A percentile compares a stretch with the other conserved stretches of the same genome.
Evolutionary conservation across 2,113 vertebrate genomes (phyloP).

Genomic region (Lasiurus cinereus): DNA sequence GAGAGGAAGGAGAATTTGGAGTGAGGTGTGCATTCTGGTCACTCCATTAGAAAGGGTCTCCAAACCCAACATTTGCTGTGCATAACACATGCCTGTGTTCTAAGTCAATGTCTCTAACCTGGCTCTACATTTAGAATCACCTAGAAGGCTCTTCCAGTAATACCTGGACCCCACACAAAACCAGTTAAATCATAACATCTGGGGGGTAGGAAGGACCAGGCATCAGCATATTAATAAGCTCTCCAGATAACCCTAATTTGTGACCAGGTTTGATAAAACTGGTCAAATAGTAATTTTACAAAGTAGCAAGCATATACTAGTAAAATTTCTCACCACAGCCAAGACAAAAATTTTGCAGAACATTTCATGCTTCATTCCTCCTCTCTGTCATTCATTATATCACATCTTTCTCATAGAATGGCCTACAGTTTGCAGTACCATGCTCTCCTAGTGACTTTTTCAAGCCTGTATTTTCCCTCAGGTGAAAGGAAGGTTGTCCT

Average conservation of each 20-base stretch:
- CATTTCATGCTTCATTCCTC: neutral
- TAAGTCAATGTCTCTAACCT: neutral
- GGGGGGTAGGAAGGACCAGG: neutral
- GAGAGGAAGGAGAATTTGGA: neutral
- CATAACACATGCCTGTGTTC: neutral
- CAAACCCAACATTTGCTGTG: neutral
- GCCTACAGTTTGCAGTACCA: neutral
- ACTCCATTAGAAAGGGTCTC: neutral
- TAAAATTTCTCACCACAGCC: neutral
- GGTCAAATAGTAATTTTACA: neutral
- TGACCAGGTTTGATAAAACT: neutral
- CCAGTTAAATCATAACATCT: neutral
- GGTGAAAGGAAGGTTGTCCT: neutral
- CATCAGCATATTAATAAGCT: neutral
- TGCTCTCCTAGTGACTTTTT: neutral
- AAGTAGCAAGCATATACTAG: neutral
- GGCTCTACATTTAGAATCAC: neutral
- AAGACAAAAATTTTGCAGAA: conserved; percentile 1
- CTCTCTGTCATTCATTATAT: neutral
- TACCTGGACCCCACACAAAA: neutral
- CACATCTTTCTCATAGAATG: neutral
- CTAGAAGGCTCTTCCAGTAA: neutral
- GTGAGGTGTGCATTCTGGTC: neutral
- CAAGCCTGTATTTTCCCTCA: neutral
- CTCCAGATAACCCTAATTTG: neutral